Evolutionary conservation across 2,888 invertebrate species (phyloP), one percentile per base, ranked within the genome.

Genomic region (Tenthredo mesomela): DNA sequence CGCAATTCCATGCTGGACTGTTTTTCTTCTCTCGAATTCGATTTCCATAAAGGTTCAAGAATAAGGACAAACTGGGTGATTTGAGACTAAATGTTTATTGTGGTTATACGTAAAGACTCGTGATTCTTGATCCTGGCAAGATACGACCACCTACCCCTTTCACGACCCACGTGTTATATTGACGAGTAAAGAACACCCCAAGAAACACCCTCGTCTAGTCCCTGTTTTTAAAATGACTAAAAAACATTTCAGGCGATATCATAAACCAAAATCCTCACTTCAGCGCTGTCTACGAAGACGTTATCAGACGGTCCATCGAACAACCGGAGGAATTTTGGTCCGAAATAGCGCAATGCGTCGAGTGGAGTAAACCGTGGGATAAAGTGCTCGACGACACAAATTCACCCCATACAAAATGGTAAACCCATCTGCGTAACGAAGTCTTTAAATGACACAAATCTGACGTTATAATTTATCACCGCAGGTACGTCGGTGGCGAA

Each of bases 341-440:
- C 0, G 96, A 97, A 89, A 95, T 97, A n/a, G 98, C 96, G 0
- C 91, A 95, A 5, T 94, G 95, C 85, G 93, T 98, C 18, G 95
- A 96, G 80, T 98, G 98, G 98, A 95, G 95, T 73, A 97, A 96
- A 88, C 96, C 97, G 0, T 98, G 98, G 97, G 95, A 96, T 65
- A 95, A 95, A 91, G 97, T 98, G 0, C 91, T 98, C 87, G 98
- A 98, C 90, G 96, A 98, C 91, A 95, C 95, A 29, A 96, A 97
- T 89, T 95, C 96, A 78, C 98, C 98, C 0, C 98, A 98, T 90
- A 97, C 98, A 0, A 97, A 97, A 95, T 98, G 98, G 98, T 98
- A 94, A 93, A 78, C 43, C 6, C 12, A 47, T 47, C 7, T 29
- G 78, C 58, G 21, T 77, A 18, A 65, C 67, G 18, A 18, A 33